phyloP scores from a whole-genome alignment of 2,113 vertebrate genomes.

The Tringa solitaria region DNA sequence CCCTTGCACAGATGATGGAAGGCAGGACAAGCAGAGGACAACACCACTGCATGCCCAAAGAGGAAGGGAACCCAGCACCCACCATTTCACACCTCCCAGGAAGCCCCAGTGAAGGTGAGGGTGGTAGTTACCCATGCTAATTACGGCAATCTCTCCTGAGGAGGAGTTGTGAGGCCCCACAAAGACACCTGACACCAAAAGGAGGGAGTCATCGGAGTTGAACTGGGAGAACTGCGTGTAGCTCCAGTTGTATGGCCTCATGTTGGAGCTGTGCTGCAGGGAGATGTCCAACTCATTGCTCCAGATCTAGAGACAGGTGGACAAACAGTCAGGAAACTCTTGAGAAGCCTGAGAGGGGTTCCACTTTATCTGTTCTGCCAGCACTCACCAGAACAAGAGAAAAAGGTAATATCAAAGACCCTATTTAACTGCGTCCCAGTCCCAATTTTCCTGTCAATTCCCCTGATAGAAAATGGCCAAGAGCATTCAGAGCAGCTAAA shows the following conservation, averaged over 20 bases:
- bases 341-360: not conserved
- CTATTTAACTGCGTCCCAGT: not conserved
- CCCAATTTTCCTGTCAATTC: not conserved
- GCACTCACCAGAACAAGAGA: not conserved
- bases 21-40: not conserved
- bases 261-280: slow-evolving; percentile 92
- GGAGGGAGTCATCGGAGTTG: slow-evolving; percentile 90
- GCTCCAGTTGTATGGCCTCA: slow-evolving; percentile 96
- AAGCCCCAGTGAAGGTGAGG: not conserved
- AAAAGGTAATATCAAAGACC: not conserved
- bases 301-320: slow-evolving; percentile 81
- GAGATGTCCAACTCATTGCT: slow-evolving; percentile 87
- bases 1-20: not conserved
- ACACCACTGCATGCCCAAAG: not conserved
- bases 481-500: not conserved
- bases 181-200: slow-evolving; percentile 94
- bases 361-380: not conserved
- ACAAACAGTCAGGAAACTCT: not conserved
- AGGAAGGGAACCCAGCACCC: not conserved
- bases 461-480: not conserved
- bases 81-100: not conserved
- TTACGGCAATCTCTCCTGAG: slow-evolving; percentile 91
- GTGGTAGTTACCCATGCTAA: slow-evolving; percentile 84
- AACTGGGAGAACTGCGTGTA: slow-evolving; percentile 99
- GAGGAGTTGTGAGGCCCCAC: slow-evolving; percentile 91